These are phyloP conservation scores for Muscina levida DNA, from an alignment of 2,888 invertebrate species.

Conservation along the genomic window DNA sequence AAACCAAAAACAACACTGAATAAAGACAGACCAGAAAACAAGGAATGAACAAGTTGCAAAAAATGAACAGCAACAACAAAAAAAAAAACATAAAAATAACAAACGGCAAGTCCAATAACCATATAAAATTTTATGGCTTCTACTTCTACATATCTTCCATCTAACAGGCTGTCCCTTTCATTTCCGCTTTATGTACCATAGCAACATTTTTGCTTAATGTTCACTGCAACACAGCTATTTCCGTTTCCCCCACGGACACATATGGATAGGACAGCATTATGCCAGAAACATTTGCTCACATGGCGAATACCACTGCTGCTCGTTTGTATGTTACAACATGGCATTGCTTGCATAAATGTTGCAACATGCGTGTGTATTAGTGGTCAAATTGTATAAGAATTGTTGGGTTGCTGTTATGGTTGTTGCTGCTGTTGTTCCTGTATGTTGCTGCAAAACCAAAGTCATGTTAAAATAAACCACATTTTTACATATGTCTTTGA, in stretches of 20 bases:
- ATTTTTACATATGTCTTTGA: neutral
- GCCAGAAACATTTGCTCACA: neutral
- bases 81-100: neutral
- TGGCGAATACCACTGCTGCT: neutral
- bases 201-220: constrained; percentile 7
- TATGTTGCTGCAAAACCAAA: constrained; percentile 25
- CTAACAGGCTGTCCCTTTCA: neutral
- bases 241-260: neutral
- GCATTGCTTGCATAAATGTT: neutral
- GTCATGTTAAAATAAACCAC: constrained; percentile 38
- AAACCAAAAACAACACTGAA: constrained; percentile 12
- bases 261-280: neutral
- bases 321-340: neutral
- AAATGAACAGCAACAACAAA: no score
- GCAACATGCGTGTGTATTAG: neutral
- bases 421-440: constrained; percentile 16
- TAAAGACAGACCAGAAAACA: no score
- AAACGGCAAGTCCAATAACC: constrained; percentile 35
- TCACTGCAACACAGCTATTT: constrained; percentile 35
- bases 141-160: neutral
- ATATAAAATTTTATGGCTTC: constrained; percentile 31
- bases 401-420: constrained; percentile 6
- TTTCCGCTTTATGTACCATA: neutral
- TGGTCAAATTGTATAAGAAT: constrained; percentile 26
- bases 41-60: no score